These are phyloP conservation scores for Tipula confusa DNA, from an alignment of 2,888 invertebrate species.

Conservation along the genomic window DNA sequence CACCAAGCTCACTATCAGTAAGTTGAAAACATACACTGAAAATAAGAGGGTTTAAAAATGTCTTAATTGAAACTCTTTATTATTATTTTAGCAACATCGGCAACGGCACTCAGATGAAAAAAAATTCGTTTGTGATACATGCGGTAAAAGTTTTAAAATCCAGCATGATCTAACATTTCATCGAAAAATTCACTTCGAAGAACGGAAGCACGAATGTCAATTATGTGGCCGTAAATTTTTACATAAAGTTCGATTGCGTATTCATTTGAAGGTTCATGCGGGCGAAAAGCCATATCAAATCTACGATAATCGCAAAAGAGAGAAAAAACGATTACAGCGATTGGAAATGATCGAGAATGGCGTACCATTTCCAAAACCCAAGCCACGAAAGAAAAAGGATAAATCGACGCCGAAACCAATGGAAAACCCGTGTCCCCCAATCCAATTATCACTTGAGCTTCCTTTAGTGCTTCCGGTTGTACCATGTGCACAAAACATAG, in stretches of 20 bases:
- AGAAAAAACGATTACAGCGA: background rate
- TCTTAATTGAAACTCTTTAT: background rate
- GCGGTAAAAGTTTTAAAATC: background rate
- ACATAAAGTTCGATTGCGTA: background rate
- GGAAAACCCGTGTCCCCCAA: background rate
- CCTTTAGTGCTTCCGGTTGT: background rate
- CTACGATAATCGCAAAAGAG: background rate
- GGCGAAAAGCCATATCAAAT: background rate
- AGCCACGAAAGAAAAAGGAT: background rate
- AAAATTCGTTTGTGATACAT: background rate
- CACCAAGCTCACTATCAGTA: background rate
- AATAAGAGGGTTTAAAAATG: background rate
- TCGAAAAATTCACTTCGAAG: background rate
- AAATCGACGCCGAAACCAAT: background rate
- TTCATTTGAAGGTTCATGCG: background rate
- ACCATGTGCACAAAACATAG: background rate
- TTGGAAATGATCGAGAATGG: background rate
- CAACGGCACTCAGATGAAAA: background rate
- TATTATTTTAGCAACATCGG: background rate
- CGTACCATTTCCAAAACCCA: background rate
- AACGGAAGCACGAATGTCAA: background rate
- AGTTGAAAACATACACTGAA: background rate
- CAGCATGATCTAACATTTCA: background rate
- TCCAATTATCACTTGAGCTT: background rate
- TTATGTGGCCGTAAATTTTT: background rate